These are phyloP conservation scores for Euwallacea similis DNA, from an alignment of 1,140 invertebrate genomes.

Conservation along the genomic window DNA sequence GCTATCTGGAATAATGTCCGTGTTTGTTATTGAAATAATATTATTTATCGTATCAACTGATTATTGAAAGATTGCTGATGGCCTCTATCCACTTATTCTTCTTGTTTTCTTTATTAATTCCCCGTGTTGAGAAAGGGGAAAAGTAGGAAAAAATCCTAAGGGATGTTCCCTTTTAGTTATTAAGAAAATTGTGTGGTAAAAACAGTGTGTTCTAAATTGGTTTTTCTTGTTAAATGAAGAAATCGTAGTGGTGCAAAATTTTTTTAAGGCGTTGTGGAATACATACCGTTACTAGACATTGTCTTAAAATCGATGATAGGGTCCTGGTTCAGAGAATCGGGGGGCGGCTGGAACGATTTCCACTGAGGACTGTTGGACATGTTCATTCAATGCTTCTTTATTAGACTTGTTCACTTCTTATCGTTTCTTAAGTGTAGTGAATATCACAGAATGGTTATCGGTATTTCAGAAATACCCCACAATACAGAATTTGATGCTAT, in stretches of 20 bases:
- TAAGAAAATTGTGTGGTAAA: too few relatives aligned
- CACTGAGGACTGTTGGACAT: constrained; percentile 90
- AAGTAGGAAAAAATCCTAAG: too few relatives aligned
- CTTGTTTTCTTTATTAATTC: too few relatives aligned
- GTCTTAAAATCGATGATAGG: constrained; percentile 73
- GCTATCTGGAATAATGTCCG: too few relatives aligned
- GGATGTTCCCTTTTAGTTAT: too few relatives aligned
- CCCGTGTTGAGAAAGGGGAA: too few relatives aligned
- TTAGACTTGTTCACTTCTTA: constrained; percentile 43
- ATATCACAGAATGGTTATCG: constrained; percentile 58
- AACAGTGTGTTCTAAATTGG: too few relatives aligned
- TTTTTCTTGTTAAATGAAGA: neutral
- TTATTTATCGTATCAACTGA: neutral
- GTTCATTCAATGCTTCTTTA: constrained; percentile 45
- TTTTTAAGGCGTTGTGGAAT: neutral
- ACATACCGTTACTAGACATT: constrained; percentile 61
- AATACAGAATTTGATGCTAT: constrained; percentile 41
- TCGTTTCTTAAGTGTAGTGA: constrained; percentile 56
- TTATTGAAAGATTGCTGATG: too few relatives aligned
- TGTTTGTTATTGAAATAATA: neutral
- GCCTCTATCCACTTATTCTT: too few relatives aligned
- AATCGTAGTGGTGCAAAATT: neutral
- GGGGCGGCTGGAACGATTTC: constrained; percentile 88
- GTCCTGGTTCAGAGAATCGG: constrained; percentile 69
- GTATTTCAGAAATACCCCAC: constrained; percentile 50